Conservation (phyloP, 2,888 invertebrate species). For the Pinctada fucata region DNA sequence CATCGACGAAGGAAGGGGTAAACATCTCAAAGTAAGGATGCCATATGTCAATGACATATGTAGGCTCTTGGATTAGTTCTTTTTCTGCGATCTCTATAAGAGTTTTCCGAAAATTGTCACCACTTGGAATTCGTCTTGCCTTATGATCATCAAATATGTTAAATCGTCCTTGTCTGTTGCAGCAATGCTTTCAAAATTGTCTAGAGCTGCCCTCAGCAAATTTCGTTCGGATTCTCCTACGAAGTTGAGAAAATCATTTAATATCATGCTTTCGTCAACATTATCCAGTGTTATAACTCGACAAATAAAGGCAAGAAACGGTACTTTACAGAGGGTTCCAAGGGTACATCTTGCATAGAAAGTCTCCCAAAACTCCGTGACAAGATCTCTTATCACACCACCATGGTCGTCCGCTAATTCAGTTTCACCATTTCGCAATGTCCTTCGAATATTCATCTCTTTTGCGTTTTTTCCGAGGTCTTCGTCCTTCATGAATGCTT, state of each 20-base stretch:
- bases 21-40: background rate
- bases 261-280: background rate
- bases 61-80: conserved; percentile 4
- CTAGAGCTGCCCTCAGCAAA: background rate
- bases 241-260: background rate
- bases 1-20: background rate
- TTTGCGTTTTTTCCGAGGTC: background rate
- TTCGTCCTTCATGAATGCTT: background rate
- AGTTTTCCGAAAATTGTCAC: background rate
- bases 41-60: conserved; percentile 1
- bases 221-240: background rate
- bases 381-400: background rate
- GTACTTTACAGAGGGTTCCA: background rate
- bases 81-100: background rate
- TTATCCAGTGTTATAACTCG: background rate
- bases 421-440: background rate
- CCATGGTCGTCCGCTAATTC: background rate
- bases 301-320: background rate
- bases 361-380: background rate
- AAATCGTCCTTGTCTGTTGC: background rate
- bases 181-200: background rate
- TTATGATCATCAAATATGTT: background rate
- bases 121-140: background rate
- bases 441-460: background rate
- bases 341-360: background rate